A percentile compares a stretch with the other conserved stretches of the same genome.
phyloP scores from a whole-genome alignment of 1,140 invertebrate genomes.

The Caenorhabditis tropicalis region DNA sequence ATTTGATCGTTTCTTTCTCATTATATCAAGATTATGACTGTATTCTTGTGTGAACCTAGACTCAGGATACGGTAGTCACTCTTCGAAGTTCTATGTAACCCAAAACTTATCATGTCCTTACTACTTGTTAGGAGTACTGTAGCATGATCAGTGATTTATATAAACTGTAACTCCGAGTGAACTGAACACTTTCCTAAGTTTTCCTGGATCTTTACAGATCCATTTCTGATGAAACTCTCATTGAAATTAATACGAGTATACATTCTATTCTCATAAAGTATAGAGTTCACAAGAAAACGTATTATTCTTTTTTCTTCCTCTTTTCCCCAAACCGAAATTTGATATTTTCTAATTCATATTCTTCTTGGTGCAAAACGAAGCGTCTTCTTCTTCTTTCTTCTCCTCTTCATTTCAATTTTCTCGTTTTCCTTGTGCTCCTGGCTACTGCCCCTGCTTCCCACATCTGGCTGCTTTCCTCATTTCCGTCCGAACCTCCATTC shows the following conservation, averaged over 20 bases:
- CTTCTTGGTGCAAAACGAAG: slow-evolving; percentile 6
- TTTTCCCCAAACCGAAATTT: slow-evolving; percentile 1
- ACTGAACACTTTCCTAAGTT: too few relatives aligned
- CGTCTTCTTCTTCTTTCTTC: slow-evolving; percentile 16
- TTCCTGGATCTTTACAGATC: too few relatives aligned
- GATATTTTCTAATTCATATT: slow-evolving; percentile 45
- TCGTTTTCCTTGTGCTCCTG: neutral
- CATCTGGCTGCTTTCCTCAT: slow-evolving; percentile 39
- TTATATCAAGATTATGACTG: too few relatives aligned
- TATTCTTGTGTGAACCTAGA: too few relatives aligned
- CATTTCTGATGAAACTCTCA: neutral
- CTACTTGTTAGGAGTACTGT: too few relatives aligned
- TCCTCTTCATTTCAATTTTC: slow-evolving; percentile 37
- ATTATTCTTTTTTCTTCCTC: neutral
- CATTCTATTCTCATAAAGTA: neutral
- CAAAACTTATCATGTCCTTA: too few relatives aligned
- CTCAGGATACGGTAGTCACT: too few relatives aligned
- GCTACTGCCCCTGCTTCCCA: neutral
- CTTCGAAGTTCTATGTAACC: too few relatives aligned
- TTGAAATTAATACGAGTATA: neutral
- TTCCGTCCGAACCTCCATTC: slow-evolving; percentile 14
- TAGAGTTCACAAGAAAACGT: neutral
- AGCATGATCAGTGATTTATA: too few relatives aligned
- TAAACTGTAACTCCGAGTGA: too few relatives aligned
- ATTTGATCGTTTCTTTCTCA: too few relatives aligned